These are phyloP conservation scores for Mya arenaria DNA, from an alignment of 1,140 invertebrate genomes.

Conservation along the genomic window DNA sequence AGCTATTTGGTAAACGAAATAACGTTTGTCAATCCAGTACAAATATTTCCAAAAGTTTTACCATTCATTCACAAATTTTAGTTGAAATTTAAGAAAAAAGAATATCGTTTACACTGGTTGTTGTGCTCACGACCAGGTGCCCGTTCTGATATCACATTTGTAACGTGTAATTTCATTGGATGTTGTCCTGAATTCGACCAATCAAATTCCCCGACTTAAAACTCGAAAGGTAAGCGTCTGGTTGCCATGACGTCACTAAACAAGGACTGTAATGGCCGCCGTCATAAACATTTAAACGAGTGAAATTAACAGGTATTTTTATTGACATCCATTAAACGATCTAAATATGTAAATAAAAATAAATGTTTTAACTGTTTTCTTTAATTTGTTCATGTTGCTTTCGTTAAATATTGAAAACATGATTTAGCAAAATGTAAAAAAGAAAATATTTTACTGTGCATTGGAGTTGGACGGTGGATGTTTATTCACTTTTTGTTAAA, in stretches of 20 bases:
- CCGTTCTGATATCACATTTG: background rate
- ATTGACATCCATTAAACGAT: background rate
- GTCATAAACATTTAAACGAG: background rate
- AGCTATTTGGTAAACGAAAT: conserved; percentile 16
- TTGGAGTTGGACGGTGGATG: no score
- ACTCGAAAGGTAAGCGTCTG: conserved; percentile 15
- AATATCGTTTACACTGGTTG: conserved; percentile 47
- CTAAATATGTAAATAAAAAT: no score
- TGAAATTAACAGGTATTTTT: background rate
- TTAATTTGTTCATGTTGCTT: no score
- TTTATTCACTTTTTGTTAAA: no score
- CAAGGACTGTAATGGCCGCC: conserved; percentile 67
- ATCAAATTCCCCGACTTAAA: conserved; percentile 37
- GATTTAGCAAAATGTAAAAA: no score
- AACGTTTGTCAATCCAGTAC: background rate
- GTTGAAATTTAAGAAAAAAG: no score
- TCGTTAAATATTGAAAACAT: no score
- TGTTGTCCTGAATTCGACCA: conserved; percentile 35
- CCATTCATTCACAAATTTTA: no score
- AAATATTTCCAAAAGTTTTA: no score
- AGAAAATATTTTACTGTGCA: no score
- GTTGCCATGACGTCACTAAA: conserved; percentile 72
- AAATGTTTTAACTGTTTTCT: no score
- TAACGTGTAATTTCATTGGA: conserved; percentile 57
- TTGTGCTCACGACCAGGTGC: conserved; percentile 56